Conservation (phyloP, 2,797 vertebrate species). For the Brachyrhaphis roseni region DNA sequence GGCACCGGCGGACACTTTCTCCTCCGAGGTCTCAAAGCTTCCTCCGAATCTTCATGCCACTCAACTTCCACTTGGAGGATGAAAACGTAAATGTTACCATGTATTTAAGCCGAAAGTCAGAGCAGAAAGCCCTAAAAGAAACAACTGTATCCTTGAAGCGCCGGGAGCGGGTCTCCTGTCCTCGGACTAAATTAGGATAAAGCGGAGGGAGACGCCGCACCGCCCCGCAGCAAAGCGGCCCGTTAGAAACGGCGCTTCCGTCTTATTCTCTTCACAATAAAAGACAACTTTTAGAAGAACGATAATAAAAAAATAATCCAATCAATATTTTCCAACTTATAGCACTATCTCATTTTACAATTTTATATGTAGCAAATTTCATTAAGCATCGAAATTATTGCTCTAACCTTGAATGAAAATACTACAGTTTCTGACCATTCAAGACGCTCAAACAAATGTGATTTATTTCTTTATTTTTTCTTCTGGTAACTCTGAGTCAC, state of each 20-base stretch:
- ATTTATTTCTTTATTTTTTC: too few relatives aligned
- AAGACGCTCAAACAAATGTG: too few relatives aligned
- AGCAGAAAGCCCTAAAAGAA: not conserved
- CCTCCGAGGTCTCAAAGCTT: slow-evolving; percentile 49
- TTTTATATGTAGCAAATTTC: not conserved
- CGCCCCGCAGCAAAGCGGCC: not conserved
- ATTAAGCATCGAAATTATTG: not conserved
- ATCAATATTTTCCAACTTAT: not conserved
- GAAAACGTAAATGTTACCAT: not conserved
- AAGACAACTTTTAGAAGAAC: not conserved
- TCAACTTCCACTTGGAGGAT: not conserved
- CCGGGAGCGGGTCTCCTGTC: not conserved
- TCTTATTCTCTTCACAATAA: slow-evolving; percentile 2
- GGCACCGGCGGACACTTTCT: slow-evolving; percentile 65
- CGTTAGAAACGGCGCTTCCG: not conserved
- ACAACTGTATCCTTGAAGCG: not conserved
- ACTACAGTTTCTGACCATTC: not conserved
- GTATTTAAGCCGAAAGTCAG: not conserved
- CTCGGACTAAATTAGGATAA: not conserved
- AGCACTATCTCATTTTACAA: not conserved
- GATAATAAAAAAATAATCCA: too few relatives aligned
- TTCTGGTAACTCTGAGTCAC: too few relatives aligned
- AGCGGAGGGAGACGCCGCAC: not conserved
- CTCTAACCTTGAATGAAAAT: not conserved
- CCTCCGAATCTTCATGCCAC: slow-evolving; percentile 38